Base-by-base conservation (phyloP, 2,113 vertebrate species). In the Lepidothrix coronata region DNA sequence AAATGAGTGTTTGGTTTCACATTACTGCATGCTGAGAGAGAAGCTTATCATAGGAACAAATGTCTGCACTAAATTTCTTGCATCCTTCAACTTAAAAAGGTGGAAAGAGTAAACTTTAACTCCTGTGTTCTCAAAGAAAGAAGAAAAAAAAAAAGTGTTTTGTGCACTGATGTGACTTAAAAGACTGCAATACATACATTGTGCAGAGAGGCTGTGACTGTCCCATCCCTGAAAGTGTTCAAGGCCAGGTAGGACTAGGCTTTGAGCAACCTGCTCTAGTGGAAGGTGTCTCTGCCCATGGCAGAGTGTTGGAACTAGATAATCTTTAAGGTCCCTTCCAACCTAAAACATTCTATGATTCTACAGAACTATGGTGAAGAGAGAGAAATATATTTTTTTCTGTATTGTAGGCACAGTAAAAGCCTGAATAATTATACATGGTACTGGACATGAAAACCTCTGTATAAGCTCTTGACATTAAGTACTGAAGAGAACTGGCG, bases 1-100 rank as follows among this genome's bases (percentile, higher is more conserved):
- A 87, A 93, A 94, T 83, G 83, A 93, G 57, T 65, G 41, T 72
- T 94, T 6, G 2, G 52, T 94, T 96, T 96, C 89, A 61, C 41
- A 48, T 89, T 89, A 84, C 61, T 68, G 46, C 72, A 35, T 90
- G 90, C 85, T 92, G 85, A 80, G 88, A 93, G 88, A 65, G 85
- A 94, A 94, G 55, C 14, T 55, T 80, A 59, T 25, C 65, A 63
- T 68, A 73, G 76, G 92, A 96, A 78, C 31, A 87, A 95, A 78
- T 89, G 79, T 39, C 83, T 87, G 28, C 18, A 41, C 73, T 95
- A 48, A 57, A 54, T 86, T 85, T 89, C 91, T 62, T 49, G 20
- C 12, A 28, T 89, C 48, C 79, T 93, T 93, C 92, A 90, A 33
- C 17, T 46, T 86, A 65, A 92, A 91, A 88, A 81, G 8, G 15